Evolutionary conservation across 2,113 vertebrate genomes (phyloP), one percentile per base, ranked within the genome.

Genomic region (Hypocryptadius cinnamomeus): DNA sequence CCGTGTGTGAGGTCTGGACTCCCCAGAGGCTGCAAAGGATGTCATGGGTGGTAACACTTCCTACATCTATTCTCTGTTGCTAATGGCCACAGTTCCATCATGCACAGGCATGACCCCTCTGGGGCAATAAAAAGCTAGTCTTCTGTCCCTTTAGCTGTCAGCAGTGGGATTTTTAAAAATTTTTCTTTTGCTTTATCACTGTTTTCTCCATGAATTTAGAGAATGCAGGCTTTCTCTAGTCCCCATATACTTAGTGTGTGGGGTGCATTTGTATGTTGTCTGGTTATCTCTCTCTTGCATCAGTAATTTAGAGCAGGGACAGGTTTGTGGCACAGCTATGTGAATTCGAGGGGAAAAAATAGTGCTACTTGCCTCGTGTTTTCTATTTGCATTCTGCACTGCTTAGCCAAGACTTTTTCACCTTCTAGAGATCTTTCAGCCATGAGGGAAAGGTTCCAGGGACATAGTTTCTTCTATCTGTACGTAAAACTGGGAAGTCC

Each of bases 41-140:
- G 87, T 94, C 77, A 86, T 30, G 80, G 77, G 73, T 72, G 73
- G 83, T 92, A 79, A 76, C 69, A 42, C 83, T 92, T 94, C 72
- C 78, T 89, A 66, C 59, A 7, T 68, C 35, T 78, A 18, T 81
- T 89, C 70, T 71, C 76, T 76, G 40, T 85, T 92, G 63, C 78
- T 79, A 54, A 76, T 89, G 50, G 70, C 84, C 66, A 23, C 22
- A 39, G 69, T 85, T 87, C 80, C 79, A 78, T 79, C 76, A 37
- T 7, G 37, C 28, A 53, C 28, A 85, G 53, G 30, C 72, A 81
- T 31, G 21, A 92, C 48, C 45, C 44, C 78, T 90, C 45, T 85
- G 69, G 79, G 53, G 87, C 79, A 90, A 35, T 92, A 63, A 92
- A 92, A 89, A 84, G 8, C 22, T 68, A 19, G 31, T 87, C 35